phyloP scores from a whole-genome alignment of 2,113 vertebrate species.

The Gymnorhina tibicen region DNA sequence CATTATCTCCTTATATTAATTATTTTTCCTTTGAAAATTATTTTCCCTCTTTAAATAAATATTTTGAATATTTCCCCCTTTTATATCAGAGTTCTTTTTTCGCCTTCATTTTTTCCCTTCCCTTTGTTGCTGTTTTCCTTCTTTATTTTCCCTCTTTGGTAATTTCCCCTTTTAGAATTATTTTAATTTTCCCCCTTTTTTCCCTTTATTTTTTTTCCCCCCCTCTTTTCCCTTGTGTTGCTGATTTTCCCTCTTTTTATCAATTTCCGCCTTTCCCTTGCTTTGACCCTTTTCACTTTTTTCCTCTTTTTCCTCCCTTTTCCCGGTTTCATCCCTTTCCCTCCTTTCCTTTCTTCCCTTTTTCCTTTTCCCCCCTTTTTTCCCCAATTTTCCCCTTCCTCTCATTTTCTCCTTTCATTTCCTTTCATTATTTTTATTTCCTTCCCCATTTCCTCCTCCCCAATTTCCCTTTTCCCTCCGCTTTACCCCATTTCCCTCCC shows the following conservation, averaged over 20 bases:
- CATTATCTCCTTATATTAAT: neutral
- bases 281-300: neutral
- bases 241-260: neutral
- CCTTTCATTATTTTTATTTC: no score
- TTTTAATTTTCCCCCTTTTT: neutral
- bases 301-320: neutral
- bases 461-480: no score
- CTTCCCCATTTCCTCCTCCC: no score
- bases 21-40: neutral
- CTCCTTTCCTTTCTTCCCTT: neutral
- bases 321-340: neutral
- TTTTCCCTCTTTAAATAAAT: neutral
- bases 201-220: neutral
- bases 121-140: neutral
- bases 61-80: neutral
- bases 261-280: neutral
- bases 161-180: neutral
- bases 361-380: no score
- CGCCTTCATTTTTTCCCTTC: neutral
- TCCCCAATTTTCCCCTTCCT: no score
- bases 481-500: no score
- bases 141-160: neutral
- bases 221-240: neutral
- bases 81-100: neutral
- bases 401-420: no score